Percentiles rank a stretch among this genome's conserved stretches.
Evolutionary conservation across 1,140 invertebrate genomes (phyloP).

Genomic region (Drosophila suzukii): DNA sequence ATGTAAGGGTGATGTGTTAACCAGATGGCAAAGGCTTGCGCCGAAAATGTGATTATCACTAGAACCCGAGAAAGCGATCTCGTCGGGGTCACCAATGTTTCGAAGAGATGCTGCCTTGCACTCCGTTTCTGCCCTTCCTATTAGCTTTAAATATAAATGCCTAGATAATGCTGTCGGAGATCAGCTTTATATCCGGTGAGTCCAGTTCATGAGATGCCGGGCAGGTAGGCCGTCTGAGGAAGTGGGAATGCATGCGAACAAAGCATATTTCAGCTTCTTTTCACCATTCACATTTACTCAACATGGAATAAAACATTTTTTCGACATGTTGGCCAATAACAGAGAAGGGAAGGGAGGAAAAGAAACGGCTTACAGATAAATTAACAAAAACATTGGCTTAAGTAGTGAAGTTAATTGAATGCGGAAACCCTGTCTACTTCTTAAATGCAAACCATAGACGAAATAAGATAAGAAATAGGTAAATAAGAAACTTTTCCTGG

Average conservation of each 20-base stretch:
- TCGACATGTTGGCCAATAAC: slow-evolving; percentile 79
- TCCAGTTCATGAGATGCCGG: slow-evolving; percentile 26
- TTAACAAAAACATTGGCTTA: slow-evolving; percentile 15
- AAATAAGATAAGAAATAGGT: slow-evolving; percentile 4
- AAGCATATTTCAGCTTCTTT: slow-evolving; percentile 84
- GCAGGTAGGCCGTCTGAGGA: slow-evolving; percentile 1
- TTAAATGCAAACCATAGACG: slow-evolving; percentile 40
- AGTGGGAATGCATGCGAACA: slow-evolving; percentile 53
- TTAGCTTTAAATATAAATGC: too few relatives aligned
- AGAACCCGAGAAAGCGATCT: too few relatives aligned
- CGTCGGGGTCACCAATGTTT: too few relatives aligned
- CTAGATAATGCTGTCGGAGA: slow-evolving; percentile 96
- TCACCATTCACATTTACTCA: too few relatives aligned
- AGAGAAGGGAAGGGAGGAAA: slow-evolving; percentile 28
- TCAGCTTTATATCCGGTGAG: slow-evolving; percentile 92
- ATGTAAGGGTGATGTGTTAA: too few relatives aligned
- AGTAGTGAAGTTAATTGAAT: slow-evolving; percentile 67
- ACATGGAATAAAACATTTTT: slow-evolving; percentile 61
- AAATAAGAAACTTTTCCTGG: background rate
- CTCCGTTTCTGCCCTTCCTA: too few relatives aligned
- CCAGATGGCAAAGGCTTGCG: too few relatives aligned
- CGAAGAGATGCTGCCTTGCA: slow-evolving; percentile 87
- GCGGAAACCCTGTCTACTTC: slow-evolving; percentile 37
- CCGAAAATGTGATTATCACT: too few relatives aligned
- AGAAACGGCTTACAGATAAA: slow-evolving; percentile 14